Base-by-base conservation (phyloP, 2,888 invertebrate genomes). In the Limnephilus rhombicus region DNA sequence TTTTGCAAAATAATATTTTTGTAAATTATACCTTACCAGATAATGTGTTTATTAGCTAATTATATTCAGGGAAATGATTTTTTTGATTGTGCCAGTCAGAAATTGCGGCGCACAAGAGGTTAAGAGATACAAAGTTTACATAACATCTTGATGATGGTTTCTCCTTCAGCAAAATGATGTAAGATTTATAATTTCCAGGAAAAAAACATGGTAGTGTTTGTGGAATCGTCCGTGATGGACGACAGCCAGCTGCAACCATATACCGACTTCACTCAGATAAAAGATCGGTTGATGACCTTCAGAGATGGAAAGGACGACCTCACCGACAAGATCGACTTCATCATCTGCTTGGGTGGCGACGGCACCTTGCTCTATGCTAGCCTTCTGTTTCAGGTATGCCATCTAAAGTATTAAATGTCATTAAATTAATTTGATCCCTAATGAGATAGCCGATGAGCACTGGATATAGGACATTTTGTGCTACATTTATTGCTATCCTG, bases 361-460 rank as follows among this genome's bases (percentile, higher is more conserved):
- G 99, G 99, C n/a, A 99, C 99, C 0, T 96, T 99, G 31, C 96
- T 99, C 18, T 99, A 99, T 95, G 99, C 99, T 90, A 99, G 99
- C 94, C 97, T 99, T 86, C 96, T 99, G 86, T 99, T 99, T 95
- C 98, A 96, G 95, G 96, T 96, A 92, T 2, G 45, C 24, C n/a
- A 80, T 83, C 12, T 83, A 83, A 83, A 24, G 24, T 37, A 45
- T 45, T 12, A 45, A 37, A 31, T 11, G 34, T 83, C 34, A 31
- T 18, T 53, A 53, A 68, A 9, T 49, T 87, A 97, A 86, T 91
- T 4, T 29, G 13, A 34, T 41, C 34, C 80, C 45, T 29, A n/a
- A 24, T 24, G 68, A 24, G 24, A 24, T 68, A 24, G 24, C 68
- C 24, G 68, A 24, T 68, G 5, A 24, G 24, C 82, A 29, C 31